These are phyloP conservation scores for Conops quadrifasciatus DNA, from an alignment of 2,888 invertebrate species.

Conservation along the genomic window DNA sequence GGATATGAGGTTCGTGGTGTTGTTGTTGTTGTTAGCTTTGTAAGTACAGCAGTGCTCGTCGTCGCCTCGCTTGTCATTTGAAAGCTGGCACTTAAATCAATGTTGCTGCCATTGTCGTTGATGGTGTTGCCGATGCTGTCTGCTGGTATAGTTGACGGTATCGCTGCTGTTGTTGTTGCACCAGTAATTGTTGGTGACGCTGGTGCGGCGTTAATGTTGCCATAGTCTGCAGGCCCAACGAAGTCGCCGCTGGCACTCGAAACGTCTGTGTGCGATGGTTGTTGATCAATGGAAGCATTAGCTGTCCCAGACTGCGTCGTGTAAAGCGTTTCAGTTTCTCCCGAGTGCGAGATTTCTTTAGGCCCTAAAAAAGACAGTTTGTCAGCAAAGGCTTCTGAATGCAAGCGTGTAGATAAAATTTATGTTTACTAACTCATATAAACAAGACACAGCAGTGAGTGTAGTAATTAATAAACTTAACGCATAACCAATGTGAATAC, in stretches of 20 bases:
- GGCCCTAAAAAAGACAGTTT: slow-evolving; percentile 48
- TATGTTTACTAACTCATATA: neutral
- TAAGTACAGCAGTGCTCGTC: neutral
- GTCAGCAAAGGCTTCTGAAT: neutral
- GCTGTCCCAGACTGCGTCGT: slow-evolving; percentile 54
- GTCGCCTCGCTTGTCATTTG: neutral
- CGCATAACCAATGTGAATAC: too few relatives aligned
- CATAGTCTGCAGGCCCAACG: slow-evolving; percentile 30
- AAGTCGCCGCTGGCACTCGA: slow-evolving; percentile 41
- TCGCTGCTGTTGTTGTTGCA: slow-evolving; percentile 54
- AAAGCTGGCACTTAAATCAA: slow-evolving; percentile 49
- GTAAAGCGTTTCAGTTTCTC: slow-evolving; percentile 58
- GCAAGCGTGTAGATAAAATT: neutral
- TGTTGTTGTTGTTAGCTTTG: slow-evolving; percentile 2
- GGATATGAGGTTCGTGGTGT: neutral
- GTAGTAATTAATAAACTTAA: too few relatives aligned
- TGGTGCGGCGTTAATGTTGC: slow-evolving; percentile 50
- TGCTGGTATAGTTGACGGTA: slow-evolving; percentile 55
- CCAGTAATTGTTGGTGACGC: slow-evolving; percentile 50
- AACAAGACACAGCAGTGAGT: neutral
- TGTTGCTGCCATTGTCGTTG: slow-evolving; percentile 42
- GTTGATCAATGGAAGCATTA: slow-evolving; percentile 51
- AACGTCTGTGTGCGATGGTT: slow-evolving; percentile 45
- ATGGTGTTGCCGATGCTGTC: slow-evolving; percentile 50
- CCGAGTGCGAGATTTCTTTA: slow-evolving; percentile 55